phyloP scores from a whole-genome alignment of 2,888 invertebrate species.

The Lypha dubia region DNA sequence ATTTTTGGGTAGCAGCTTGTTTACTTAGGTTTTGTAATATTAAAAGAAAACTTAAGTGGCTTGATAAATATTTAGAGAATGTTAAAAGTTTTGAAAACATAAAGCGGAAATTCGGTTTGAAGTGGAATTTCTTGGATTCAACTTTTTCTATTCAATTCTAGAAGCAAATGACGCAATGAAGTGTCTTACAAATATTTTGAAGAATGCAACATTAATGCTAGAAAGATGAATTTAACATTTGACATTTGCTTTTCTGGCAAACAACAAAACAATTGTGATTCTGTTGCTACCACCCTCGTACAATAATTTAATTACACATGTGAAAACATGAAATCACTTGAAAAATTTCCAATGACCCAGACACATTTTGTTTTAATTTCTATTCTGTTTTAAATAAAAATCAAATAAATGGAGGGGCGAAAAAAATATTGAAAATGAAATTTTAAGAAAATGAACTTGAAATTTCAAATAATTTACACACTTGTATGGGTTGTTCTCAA shows the following conservation, averaged over 20 bases:
- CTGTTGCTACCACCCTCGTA: background rate
- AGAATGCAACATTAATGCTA: too few species aligned
- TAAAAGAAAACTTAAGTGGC: background rate
- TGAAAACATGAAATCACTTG: constrained; percentile 16
- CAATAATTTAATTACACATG: background rate
- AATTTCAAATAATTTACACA: constrained; percentile 24
- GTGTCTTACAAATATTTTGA: too few species aligned
- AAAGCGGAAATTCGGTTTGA: too few species aligned
- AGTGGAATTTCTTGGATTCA: too few species aligned
- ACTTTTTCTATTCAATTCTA: too few species aligned
- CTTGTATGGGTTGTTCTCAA: constrained; percentile 42
- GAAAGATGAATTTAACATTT: too few species aligned
- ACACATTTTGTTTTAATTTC: constrained; percentile 45
- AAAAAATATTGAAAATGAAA: constrained; percentile 5
- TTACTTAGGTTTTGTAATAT: background rate
- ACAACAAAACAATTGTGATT: background rate
- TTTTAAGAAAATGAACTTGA: constrained; percentile 49
- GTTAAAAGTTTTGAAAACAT: too few species aligned
- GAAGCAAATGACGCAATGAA: too few species aligned
- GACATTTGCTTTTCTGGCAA: background rate
- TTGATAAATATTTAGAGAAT: background rate
- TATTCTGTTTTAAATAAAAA: constrained; percentile 12
- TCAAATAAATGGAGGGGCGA: background rate
- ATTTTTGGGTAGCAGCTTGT: background rate
- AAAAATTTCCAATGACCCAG: constrained; percentile 54